phyloP scores from a whole-genome alignment of 2,888 invertebrate species.

The Agriopis leucophaearia region DNA sequence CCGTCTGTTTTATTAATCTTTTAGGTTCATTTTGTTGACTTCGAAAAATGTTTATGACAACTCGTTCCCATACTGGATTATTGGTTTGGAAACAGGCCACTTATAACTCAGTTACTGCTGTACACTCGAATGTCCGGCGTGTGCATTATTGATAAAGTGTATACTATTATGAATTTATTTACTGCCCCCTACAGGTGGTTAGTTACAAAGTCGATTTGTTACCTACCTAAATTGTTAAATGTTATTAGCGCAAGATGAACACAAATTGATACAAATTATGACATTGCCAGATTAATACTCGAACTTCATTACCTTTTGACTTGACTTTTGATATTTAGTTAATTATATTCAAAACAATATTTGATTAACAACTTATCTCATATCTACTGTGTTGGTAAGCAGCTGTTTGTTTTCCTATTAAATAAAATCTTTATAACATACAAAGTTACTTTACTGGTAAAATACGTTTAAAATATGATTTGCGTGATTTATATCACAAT shows the following conservation, averaged over 20 bases:
- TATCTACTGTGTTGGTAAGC: too few relatives aligned
- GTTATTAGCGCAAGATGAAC: constrained; percentile 1
- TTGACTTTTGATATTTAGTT: too few relatives aligned
- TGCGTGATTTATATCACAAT: constrained; percentile 3
- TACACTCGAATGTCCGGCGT: constrained; percentile 12
- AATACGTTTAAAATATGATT: not conserved
- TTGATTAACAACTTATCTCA: too few relatives aligned
- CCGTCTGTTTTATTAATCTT: constrained; percentile 28
- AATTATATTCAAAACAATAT: too few relatives aligned
- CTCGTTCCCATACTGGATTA: constrained; percentile 36
- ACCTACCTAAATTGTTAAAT: not conserved
- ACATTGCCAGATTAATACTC: not conserved
- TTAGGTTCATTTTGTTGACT: too few relatives aligned
- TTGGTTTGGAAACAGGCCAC: constrained; percentile 39
- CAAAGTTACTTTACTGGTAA: too few relatives aligned
- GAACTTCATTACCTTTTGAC: too few relatives aligned
- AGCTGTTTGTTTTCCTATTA: too few relatives aligned
- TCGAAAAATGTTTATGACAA: constrained; percentile 17
- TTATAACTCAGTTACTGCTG: constrained; percentile 21
- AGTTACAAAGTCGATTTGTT: constrained; percentile 12
- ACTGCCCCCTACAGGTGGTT: constrained; percentile 24
- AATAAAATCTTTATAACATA: not conserved
- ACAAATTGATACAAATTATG: not conserved
- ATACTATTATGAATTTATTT: constrained; percentile 27
- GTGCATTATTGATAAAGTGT: constrained; percentile 30